phyloP scores from a whole-genome alignment of 2,113 vertebrate species.

The Hippocampus abdominalis region DNA sequence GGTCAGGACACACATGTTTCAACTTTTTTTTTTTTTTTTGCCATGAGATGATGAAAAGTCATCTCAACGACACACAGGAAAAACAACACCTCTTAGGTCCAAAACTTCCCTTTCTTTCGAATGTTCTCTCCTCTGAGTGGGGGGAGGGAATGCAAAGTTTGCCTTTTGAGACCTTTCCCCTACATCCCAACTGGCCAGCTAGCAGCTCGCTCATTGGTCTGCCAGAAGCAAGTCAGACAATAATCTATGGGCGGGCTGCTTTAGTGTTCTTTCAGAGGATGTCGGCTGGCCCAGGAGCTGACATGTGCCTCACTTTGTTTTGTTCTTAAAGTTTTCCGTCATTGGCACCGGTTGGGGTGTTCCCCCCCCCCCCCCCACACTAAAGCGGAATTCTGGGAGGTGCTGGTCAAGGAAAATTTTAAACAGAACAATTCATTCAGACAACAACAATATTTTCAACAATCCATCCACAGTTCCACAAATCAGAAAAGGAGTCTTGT shows the following conservation, averaged over 20 bases:
- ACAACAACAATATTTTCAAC: neutral
- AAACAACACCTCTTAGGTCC: neutral
- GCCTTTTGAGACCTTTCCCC: slow-evolving; percentile 66
- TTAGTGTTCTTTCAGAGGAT: slow-evolving; percentile 20
- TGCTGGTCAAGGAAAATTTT: neutral
- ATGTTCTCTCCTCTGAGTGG: slow-evolving; percentile 5
- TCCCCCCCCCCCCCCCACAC: neutral
- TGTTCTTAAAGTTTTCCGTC: neutral
- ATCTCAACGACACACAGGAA: neutral
- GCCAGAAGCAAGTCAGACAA: slow-evolving; percentile 42
- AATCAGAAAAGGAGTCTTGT: neutral
- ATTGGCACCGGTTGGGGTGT: neutral
- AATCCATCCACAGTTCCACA: neutral
- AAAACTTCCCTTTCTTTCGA: slow-evolving; percentile 36
- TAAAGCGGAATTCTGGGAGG: neutral
- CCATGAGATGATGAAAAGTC: neutral
- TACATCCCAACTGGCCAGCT: slow-evolving; percentile 39
- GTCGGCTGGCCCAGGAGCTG: slow-evolving; percentile 1
- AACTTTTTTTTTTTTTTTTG: neutral
- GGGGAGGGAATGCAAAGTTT: slow-evolving; percentile 49
- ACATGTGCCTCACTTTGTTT: slow-evolving; percentile 20
- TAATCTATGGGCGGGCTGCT: slow-evolving; percentile 35
- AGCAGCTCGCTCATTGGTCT: slow-evolving; percentile 46
- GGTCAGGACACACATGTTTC: neutral
- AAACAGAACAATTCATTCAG: neutral